Evolutionary conservation across 2,888 invertebrate genomes (phyloP).

Genomic region (Imbricaverruca yamaguchii): DNA sequence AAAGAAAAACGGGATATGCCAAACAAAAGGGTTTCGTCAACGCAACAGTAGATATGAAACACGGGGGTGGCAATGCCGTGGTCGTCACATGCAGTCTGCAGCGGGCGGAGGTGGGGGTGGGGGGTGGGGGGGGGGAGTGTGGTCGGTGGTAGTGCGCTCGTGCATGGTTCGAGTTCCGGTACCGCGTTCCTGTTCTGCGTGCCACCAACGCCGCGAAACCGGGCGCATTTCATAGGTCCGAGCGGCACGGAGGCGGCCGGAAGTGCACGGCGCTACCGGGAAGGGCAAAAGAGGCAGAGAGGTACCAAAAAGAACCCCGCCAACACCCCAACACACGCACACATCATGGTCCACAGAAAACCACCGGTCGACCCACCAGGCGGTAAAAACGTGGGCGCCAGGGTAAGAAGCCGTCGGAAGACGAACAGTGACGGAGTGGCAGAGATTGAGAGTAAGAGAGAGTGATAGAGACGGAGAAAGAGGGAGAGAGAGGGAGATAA

Average conservation of each 20-base stretch:
- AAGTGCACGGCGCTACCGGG: background rate
- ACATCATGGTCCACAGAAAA: background rate
- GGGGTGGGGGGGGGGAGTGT: background rate
- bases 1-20: background rate
- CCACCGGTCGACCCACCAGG: background rate
- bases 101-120: background rate
- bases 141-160: background rate
- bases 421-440: background rate
- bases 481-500: background rate
- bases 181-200: background rate
- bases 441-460: constrained; percentile 9
- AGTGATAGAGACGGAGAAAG: constrained; percentile 16
- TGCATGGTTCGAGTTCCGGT: background rate
- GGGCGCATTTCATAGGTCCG: background rate
- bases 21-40: background rate
- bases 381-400: background rate
- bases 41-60: background rate
- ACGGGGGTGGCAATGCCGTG: background rate
- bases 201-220: background rate
- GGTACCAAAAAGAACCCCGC: background rate
- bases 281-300: background rate
- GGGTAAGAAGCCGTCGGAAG: background rate
- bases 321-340: background rate
- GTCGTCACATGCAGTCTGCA: background rate
- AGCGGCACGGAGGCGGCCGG: background rate